Evolutionary conservation across 2,113 vertebrate genomes (phyloP), one percentile per base, ranked within the genome.

Genomic region (Crypturellus undulatus): DNA sequence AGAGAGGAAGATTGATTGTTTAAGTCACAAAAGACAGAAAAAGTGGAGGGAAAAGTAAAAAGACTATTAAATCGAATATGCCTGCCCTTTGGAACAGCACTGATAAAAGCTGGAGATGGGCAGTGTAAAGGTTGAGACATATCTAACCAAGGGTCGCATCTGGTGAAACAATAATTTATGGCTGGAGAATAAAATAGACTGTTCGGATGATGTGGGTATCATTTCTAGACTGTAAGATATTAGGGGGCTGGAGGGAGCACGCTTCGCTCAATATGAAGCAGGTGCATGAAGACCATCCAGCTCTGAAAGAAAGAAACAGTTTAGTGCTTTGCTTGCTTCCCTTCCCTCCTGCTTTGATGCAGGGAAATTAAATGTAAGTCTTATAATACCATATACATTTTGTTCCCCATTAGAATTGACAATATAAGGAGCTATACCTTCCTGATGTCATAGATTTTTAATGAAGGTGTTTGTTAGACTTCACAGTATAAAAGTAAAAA

Each of bases 41-140:
- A 96, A 96, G 92, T 70, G 22, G 89, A 95, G 34, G 10, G 58
- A 92, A 90, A 94, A 87, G 76, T 91, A 64, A 83, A 47, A 90
- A 62, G 63, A 83, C 42, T 36, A 45, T 68, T 92, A 92, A 89
- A 89, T 60, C 0, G 3, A 87, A 60, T 76, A 72, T 36, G 13
- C 49, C 59, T 95, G 68, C 82, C 82, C 84, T 92, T 95, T 62
- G 90, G 26, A 95, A 83, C 6, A 93, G 18, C 56, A 68, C 77
- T 69, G 47, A 60, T 93, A 69, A 95, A 93, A 19, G 22, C 84
- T 64, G 76, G 30, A 17, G 71, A 71, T 56, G 30, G 87, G 65
- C 32, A 91, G 40, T 75, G 26, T 65, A 76, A 87, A 52, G 77
- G 67, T n/a, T 91, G 47, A 87, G 32, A 93, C 67, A 65, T 56